Evolutionary conservation across 2,888 invertebrate genomes (phyloP), one percentile per base, ranked within the genome.

Genomic region (Macrosoma leucophasiata): DNA sequence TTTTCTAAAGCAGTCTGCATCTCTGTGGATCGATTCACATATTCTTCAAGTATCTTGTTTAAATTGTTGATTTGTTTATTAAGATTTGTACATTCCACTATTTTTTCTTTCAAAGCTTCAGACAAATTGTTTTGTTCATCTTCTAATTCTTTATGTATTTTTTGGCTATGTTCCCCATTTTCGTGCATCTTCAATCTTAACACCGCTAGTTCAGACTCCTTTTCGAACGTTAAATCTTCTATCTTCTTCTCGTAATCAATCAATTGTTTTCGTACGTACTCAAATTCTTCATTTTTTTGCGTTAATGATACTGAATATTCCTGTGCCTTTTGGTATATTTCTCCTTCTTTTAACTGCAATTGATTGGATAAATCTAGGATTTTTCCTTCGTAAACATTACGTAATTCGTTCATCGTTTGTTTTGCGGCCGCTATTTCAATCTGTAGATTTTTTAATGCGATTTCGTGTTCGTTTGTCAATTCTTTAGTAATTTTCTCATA

Each of bases 1-100:
- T 84, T 87, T 55, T 90, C 90, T 29, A 93, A 73, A 0, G 87
- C 88, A 2, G 72, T 59, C 54, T 89, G 86, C 52, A 90, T 66
- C 55, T 90, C 89, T 0, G 61, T 51, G n/a, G 87, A 49, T 54
- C 86, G 88, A 18, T 63, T 74, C 5, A 85, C 71, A 50, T 89
- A 84, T 45, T 88, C 88, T 48, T 86, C 84, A 27, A 87, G 62
- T 9, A 84, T 52, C 13, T 66, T 65, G 38, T 86, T 77, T 27
- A 89, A 74, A 41, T 90, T 88, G 4, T 68, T 58, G 19, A 89
- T 75, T 49, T 78, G 76, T 46, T 71, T 74, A 50, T 84, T 82
- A 1, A 87, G 55, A 51, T 71, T 79, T 29, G 74, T 79, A 46
- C 81, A 82, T 62, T 86, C 85, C 21, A 73, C 48, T 38, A 79